Conservation (phyloP, 2,113 vertebrate genomes). For the Brevimyrus niger region DNA sequence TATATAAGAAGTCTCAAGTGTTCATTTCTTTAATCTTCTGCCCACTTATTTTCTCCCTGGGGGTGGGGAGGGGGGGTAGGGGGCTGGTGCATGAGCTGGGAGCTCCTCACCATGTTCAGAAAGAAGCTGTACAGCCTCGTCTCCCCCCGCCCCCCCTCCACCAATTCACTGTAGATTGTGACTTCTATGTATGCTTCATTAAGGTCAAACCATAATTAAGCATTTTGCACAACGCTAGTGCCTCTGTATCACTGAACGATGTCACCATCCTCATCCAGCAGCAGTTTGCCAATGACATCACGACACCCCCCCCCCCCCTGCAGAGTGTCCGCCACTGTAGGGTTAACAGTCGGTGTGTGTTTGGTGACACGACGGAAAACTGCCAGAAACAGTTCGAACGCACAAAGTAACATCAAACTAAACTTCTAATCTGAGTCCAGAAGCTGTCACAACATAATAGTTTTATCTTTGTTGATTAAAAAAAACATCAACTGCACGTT, state of each 20-base stretch:
- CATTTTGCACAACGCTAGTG: background rate
- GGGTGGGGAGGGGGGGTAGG: background rate
- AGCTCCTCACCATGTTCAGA: background rate
- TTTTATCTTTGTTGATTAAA: background rate
- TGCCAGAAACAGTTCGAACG: background rate
- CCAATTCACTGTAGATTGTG: background rate
- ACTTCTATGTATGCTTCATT: background rate
- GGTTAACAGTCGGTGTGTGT: background rate
- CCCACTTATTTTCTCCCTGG: background rate
- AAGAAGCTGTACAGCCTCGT: background rate
- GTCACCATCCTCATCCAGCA: background rate
- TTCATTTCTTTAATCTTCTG: constrained; percentile 7
- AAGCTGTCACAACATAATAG: background rate
- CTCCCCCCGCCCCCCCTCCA: background rate
- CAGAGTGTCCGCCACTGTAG: background rate
- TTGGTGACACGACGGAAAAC: background rate
- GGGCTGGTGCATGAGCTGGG: background rate
- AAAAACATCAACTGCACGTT: background rate
- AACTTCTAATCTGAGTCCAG: background rate
- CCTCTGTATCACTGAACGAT: background rate
- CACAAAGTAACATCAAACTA: background rate
- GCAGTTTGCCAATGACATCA: background rate
- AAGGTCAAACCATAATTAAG: background rate
- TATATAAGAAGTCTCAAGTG: background rate
- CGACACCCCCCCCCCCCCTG: background rate